Evolutionary conservation across 1,140 invertebrate species (phyloP), one percentile per base, ranked within the genome.

Genomic region (Stegodyphus mimosarum): DNA sequence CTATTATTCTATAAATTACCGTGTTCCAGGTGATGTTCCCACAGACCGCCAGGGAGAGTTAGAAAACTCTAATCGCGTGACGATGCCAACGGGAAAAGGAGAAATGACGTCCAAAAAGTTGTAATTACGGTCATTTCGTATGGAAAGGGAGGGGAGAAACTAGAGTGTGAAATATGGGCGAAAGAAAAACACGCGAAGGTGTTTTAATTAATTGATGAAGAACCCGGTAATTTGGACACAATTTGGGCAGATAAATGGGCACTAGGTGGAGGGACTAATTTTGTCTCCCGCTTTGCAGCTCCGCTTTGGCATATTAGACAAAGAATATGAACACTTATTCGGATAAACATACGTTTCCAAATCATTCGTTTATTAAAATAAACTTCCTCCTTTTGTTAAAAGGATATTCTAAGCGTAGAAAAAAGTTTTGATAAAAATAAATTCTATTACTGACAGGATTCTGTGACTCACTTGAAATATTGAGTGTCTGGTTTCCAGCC

Each of bases 181-280:
- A 74, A 66, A 83, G 51, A 74, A 80, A 72, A 71, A 48, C 17
- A 17, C 18, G 55, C 67, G 69, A 83, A 60, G 69, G 80, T 74
- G 80, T 83, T 83, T 83, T 83, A 83, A 83, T 83, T 83, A 83
- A 83, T 83, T 83, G 80, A 83, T 74, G 80, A 52, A 60, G 80
- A 83, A 74, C 80, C 64, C 71, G 80, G 80, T 72, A 83, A 83
- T 83, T 83, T 52, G n/a, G 71, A 51, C 80, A 63, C 63, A 69
- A 33, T 78, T 78, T 80, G 49, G 18, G 77, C 10, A n/a, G n/a
- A 64, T 70, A 79, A 79, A 79, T 79, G 77, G 77, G 52, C 48
- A n/a, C 9, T 11, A 11, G 49, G 48, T 33, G 7, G n/a, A 51
- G 15, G n/a, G 77, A 79, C 77, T 79, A 79, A 79, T 79, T 79